Evolutionary conservation across 2,888 invertebrate species (phyloP), one percentile per base, ranked within the genome.

Genomic region (Escarpia spicata): DNA sequence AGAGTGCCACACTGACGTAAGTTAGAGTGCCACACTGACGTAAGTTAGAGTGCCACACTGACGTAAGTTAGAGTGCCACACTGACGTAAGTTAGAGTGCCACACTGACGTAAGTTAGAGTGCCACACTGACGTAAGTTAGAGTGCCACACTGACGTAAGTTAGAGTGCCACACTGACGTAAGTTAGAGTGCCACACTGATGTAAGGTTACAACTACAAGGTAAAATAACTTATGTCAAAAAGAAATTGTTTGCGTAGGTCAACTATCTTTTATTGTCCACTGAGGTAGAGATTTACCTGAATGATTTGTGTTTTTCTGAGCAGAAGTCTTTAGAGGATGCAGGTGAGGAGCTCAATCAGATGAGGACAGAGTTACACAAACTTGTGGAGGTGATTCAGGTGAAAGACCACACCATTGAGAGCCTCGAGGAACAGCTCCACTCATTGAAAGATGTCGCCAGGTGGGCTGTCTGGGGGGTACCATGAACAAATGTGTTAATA

Each of bases 291-390:
- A 31, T 15, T 43, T 31, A 91, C 26, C 19, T 43, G 31, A 31
- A 26, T 90, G 19, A 75, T 60, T 94, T 12, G 1, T 75, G 26
- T 6, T 75, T 75, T 26, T 6, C 19, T 75, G 75, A 75, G 60
- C 93, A 96, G 96, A 95, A 95, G 93, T 95, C 95, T 1, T 93
- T 95, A 90, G 96, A 96, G 93, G 96, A 96, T 94, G 95, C 95
- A 12, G 95, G 95, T 12, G 95, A 94, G 58, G 96, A 96, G 92
- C 93, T 96, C 90, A 95, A 94, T 43, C 95, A 95, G 93, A 95
- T 96, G 95, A 92, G 95, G 90, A 95, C 94, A 91, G 95, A 96
- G 93, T 94, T 96, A 9, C 95, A 96, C 92, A 95, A 95, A 92
- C 94, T 96, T 93, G 95, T 95, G 94, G 95, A 94, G 58, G 95